Evolutionary conservation across 2,888 invertebrate species (phyloP), one percentile per base, ranked within the genome.

Genomic region (Drosophila phalerata): DNA sequence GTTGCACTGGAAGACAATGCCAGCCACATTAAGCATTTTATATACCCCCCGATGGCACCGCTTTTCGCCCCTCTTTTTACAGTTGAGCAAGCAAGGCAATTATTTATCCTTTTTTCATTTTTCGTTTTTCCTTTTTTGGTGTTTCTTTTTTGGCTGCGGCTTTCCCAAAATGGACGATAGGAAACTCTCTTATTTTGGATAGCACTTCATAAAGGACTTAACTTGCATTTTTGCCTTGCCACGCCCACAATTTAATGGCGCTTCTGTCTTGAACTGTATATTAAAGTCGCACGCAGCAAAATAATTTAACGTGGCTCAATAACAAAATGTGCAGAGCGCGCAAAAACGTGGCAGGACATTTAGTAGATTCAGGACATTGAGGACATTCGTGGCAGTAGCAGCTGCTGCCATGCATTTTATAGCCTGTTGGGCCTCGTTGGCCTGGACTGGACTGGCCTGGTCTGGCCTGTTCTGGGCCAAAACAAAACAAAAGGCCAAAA

Each of bases 61-160:
- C 42, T 30, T 11, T 15, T 8, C 2, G 4, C 13, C 71, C 70
- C 75, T 64, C 60, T 61, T 85, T 90, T 79, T 77, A 28, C 88
- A 81, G 82, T 77, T 84, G 82, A 89, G 86, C 86, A 81, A 85
- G 82, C 89, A 90, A 82, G 75, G 86, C 89, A 90, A 91, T 90
- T 91, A 90, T 89, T 90, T 91, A 91, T 90, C 71, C 79, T 47
- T 52, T 66, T 40, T 71, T 48, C 17, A 3, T 17, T 45, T 19
- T 56, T 56, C 19, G 28, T 28, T 28, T 28, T 28, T 28, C 25
- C 5, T 25, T 25, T 25, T 25, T 19, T 19, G 19, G 19, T 1
- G 6, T n/a, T 48, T 22, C 22, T 17, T 42, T 56, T 56, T 17
- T 13, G 56, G 65, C 52, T 77, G 72, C 32, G 68, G 73, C 28